Conservation (phyloP, 2,888 invertebrate genomes). For the Monopis laevigella region DNA sequence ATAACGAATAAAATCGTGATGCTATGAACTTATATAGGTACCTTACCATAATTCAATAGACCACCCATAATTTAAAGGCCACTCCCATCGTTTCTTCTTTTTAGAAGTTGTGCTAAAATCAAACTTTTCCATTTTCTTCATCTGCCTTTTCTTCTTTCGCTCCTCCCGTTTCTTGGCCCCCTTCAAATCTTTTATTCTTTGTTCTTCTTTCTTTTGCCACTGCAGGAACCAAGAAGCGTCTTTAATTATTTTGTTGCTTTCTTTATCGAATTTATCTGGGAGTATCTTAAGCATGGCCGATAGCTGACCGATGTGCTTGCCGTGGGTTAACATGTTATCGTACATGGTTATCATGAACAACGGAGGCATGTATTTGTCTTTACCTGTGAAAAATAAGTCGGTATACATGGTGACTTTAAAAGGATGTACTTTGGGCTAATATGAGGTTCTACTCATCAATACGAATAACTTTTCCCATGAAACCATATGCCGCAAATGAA, state of each 20-base stretch:
- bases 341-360: neutral
- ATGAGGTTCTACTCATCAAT: too few relatives aligned
- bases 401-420: too few relatives aligned
- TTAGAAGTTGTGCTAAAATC: neutral
- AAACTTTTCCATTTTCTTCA: neutral
- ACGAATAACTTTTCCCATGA: too few relatives aligned
- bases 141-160: neutral
- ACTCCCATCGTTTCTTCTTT: constrained; percentile 7
- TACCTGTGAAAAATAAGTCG: too few relatives aligned
- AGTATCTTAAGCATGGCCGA: neutral
- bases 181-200: neutral
- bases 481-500: too few relatives aligned
- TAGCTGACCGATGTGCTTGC: neutral
- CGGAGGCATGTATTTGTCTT: neutral
- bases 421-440: too few relatives aligned
- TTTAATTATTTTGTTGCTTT: neutral
- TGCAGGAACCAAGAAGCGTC: neutral
- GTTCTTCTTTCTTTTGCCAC: neutral
- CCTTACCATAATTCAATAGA: constrained; percentile 31
- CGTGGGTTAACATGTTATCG: neutral
- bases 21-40: constrained; percentile 2
- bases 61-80: constrained; percentile 30
- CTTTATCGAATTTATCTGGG: neutral
- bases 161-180: neutral
- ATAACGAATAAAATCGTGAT: constrained; percentile 19